phyloP scores from a whole-genome alignment of 2,888 invertebrate species.

The Ectemnius lituratus region DNA sequence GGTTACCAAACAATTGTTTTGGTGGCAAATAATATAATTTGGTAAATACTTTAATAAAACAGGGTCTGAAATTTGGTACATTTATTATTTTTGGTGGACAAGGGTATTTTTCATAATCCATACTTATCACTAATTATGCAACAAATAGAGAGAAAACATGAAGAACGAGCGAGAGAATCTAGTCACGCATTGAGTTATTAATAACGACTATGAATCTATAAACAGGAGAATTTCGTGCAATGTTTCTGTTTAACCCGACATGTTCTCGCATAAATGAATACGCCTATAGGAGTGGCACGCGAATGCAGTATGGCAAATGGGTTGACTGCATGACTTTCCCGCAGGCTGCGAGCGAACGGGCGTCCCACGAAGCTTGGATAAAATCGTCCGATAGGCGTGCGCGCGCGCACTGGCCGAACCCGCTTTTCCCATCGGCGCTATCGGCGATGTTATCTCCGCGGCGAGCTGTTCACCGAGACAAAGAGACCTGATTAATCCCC shows the following conservation, averaged over 20 bases:
- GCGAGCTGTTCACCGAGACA: conserved; percentile 54
- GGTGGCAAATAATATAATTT: too few species aligned
- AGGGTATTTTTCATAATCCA: too few species aligned
- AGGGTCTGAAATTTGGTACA: too few species aligned
- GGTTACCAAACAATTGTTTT: too few species aligned
- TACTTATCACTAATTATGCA: too few species aligned
- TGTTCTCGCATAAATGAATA: conserved; percentile 6
- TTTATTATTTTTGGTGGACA: too few species aligned
- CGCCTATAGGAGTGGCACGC: neutral
- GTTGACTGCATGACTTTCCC: conserved; percentile 39
- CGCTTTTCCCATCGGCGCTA: conserved; percentile 54
- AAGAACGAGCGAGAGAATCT: too few species aligned
- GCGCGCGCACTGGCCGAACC: conserved; percentile 1
- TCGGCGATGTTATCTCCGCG: conserved; percentile 53
- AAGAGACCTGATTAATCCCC: conserved; percentile 62
- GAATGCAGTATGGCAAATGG: conserved; percentile 39
- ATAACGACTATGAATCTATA: too few species aligned
- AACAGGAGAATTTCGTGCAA: too few species aligned
- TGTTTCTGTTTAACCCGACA: conserved; percentile 8
- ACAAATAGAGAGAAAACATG: too few species aligned
- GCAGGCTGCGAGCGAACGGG: conserved; percentile 33
- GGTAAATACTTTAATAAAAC: too few species aligned
- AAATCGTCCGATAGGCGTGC: conserved; percentile 42
- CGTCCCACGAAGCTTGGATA: conserved; percentile 49
- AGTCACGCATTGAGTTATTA: too few species aligned